Evolutionary conservation across 2,888 invertebrate genomes (phyloP), one percentile per base, ranked within the genome.

Genomic region (Anodontia alba): DNA sequence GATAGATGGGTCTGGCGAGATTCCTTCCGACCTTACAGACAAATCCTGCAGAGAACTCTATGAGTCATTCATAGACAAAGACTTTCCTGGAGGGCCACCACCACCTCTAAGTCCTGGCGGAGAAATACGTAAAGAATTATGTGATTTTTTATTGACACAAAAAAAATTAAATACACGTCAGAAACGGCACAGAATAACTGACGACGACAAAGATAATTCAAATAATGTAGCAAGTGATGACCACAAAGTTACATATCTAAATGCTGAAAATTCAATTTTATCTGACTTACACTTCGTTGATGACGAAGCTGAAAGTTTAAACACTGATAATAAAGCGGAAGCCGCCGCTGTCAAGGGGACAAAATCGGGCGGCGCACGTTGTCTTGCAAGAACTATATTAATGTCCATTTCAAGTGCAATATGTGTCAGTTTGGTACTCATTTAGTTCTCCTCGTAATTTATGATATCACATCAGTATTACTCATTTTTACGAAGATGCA

Each of bases 11-110:
- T n/a, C 23, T 3, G 38, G 36, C 1, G 42, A 36, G 1, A 38
- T 7, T 3, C 20, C 67, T 8, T 8, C 12, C 3, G 67, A 67
- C 36, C 3, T 31, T 3, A n/a, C 1, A 36, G 57, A 70, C 33
- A 70, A 67, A 20, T 72, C 74, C 1, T 84, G 84, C 42, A 51
- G 68, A 38, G 74, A 73, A 31, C 51, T 84, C 1, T 78, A 84
- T 29, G 67, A 67, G n/a, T 72, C 42, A 43, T 81, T 76, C 78
- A n/a, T 38, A 8, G 78, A 81, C 29, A 70, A 73, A 17, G 43
- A 29, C 3, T 84, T 81, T 67, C 79, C 84, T 20, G 84, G 81
- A 1, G 84, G 84, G 1, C 20, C 2, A 15, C 84, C 84, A 29
- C 84, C 84, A 20, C 80, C 80, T 23, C 43, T 81, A 5, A 73